phyloP scores from a whole-genome alignment of 2,888 invertebrate species.

The Branchipolynoe longqiensis region DNA sequence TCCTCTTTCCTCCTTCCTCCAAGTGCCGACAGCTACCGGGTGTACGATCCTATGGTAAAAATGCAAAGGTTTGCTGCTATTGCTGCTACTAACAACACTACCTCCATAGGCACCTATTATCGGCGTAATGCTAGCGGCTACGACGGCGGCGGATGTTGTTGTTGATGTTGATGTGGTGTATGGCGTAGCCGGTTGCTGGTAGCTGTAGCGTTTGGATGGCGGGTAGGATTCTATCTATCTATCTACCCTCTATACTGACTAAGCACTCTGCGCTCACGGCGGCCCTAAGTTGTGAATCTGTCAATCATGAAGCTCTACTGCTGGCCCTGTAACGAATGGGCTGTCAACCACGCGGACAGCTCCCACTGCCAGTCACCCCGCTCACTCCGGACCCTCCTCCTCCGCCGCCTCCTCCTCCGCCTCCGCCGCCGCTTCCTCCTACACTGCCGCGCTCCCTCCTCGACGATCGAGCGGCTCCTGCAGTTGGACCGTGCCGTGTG shows the following conservation, averaged over 20 bases:
- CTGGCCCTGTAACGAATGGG: conserved; percentile 59
- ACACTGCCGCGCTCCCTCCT: neutral
- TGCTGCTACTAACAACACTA: too few relatives aligned
- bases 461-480: neutral
- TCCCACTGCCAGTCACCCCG: neutral
- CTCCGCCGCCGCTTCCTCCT: neutral
- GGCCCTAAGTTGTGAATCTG: conserved; percentile 53
- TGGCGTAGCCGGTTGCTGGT: too few relatives aligned
- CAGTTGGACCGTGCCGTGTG: neutral
- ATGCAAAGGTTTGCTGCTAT: conserved; percentile 13
- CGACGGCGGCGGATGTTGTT: neutral
- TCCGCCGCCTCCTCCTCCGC: conserved; percentile 5
- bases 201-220: too few relatives aligned
- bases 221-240: too few relatives aligned
- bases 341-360: conserved; percentile 57
- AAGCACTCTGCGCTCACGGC: neutral
- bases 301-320: conserved; percentile 61
- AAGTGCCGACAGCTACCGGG: too few relatives aligned
- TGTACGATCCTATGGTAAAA: conserved; percentile 35
- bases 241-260: too few relatives aligned
- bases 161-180: neutral
- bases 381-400: neutral
- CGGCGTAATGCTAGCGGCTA: neutral
- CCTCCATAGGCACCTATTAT: neutral
- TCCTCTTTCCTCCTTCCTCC: too few relatives aligned